Base-by-base conservation (phyloP, 1,140 invertebrate species). In the Heliconius melpomene region DNA sequence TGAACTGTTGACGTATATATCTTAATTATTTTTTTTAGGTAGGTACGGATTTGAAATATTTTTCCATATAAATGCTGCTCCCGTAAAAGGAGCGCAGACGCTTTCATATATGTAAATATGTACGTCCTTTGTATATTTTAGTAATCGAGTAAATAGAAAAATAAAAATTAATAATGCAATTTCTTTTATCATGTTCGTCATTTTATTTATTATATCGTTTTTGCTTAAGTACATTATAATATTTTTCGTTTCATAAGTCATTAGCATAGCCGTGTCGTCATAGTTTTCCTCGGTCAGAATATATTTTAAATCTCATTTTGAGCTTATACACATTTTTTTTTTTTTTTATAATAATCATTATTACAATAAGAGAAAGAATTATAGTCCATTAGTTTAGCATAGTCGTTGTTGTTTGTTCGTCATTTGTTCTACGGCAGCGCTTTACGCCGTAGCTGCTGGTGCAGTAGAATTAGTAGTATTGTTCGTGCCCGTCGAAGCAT, bases 401-500 rank as follows among this genome's bases (percentile, higher is more conserved):
- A 23, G 40, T 78, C 72, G 74, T 57, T 54, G 13, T 46, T 20
- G 73, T 77, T 13, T 11, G 46, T 52, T 52, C 18, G 50, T 52
- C 7, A 20, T 52, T 20, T 23, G 26, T 72, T 18, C 7, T 18
- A 60, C 52, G 23, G 20, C 38, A 70, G 23, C 71, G 23, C 23
- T 66, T 11, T 81, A 83, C 52, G 77, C 79, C 8, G 82, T 66
- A 23, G 81, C 60, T 52, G 91, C 90, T 1, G 91, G 83, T 2
- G 92, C 88, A 1, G 91, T 82, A 7, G 92, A 87, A 72, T 88
- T 89, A 1, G 87, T 89, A 1, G 92, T 91, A 46, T 90, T 90
- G 66, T 83, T 87, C 0, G 93, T 94, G 7, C 87, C 86, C 3
- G 90, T 91, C 0, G 94, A 95, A 1, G 83, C 85, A 3, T 88